Base-by-base conservation (phyloP, 2,113 vertebrate genomes). In the Spilogale gracilis region DNA sequence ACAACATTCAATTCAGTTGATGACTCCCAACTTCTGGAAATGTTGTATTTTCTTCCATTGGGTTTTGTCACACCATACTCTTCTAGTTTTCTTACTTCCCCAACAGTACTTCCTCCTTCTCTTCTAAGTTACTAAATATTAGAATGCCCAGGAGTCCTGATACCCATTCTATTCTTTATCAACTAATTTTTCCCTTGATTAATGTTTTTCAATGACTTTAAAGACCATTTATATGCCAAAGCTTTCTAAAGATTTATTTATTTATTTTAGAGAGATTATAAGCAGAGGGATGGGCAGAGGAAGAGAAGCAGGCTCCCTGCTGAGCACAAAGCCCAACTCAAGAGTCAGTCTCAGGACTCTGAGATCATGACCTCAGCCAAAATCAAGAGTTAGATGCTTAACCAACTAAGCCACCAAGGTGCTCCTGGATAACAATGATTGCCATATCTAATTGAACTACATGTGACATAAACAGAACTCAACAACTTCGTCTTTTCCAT, bases 361-460 rank as follows among this genome's bases (percentile, higher is more conserved):
- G 16, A 69, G 65, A 6, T 69, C 32, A 69, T 69, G 32, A 69
- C 65, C 65, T 69, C 3, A 69, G 32, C 67, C 0, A 1, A 69
- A 69, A 69, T 69, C 67, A 69, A 69, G 16, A 69, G n/a, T 69
- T 38, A 69, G 67, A 69, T 9, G 32, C 67, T 67, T 67, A 67
- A 32, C 12, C 67, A 18, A 20, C 67, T 69, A 17, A 69, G 67
- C 16, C 67, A 69, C 32, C 16, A n/a, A 69, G 17, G 67, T 3
- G 3, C 67, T 17, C 32, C 20, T 56, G 45, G 14, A 71, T 30
- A 52, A 21, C 63, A 82, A 52, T 43, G 56, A 87, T 9, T 87
- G 52, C 3, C 25, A 5, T 74, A 65, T 65, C 92, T 81, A 94
- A 91, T 81, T 13, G 86, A 91, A 94, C 45, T 85, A 84, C 38